phyloP scores from a whole-genome alignment of 2,113 vertebrate genomes.

The Notothenia coriiceps region DNA sequence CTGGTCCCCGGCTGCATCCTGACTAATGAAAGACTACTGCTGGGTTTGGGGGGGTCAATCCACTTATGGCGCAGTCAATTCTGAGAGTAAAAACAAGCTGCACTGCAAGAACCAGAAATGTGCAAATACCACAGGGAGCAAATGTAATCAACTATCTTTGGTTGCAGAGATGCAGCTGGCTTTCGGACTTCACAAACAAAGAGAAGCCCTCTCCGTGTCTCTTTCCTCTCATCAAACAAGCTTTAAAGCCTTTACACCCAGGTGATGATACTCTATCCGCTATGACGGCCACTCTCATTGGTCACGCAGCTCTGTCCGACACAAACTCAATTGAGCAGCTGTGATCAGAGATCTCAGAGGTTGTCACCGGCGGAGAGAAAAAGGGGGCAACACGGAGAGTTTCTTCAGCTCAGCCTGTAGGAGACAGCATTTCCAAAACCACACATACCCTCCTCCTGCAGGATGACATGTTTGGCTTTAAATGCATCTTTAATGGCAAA shows the following conservation, averaged over 20 bases:
- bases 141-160: slow-evolving; percentile 70
- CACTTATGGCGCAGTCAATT: slow-evolving; percentile 72
- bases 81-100: slow-evolving; percentile 65
- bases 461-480: slow-evolving; percentile 73
- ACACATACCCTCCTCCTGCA: slow-evolving; percentile 47
- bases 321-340: slow-evolving; percentile 74
- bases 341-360: slow-evolving; percentile 71
- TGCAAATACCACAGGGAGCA: slow-evolving; percentile 68
- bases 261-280: slow-evolving; percentile 72
- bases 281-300: slow-evolving; percentile 71
- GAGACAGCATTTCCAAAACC: slow-evolving; percentile 36
- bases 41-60: slow-evolving; percentile 73
- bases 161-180: slow-evolving; percentile 52
- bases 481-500: slow-evolving; percentile 77
- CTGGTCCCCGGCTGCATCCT: slow-evolving; percentile 63
- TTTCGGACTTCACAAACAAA: slow-evolving; percentile 53
- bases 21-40: slow-evolving; percentile 75
- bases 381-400: slow-evolving; percentile 22
- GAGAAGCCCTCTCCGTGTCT: slow-evolving; percentile 12
- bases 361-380: slow-evolving; percentile 47
- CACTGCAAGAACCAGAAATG: slow-evolving; percentile 62
- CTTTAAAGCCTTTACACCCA: slow-evolving; percentile 57
- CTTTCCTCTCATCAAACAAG: slow-evolving; percentile 36
- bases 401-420: slow-evolving; percentile 40
- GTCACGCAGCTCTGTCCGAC: slow-evolving; percentile 64